Conservation (phyloP, 2,113 vertebrate genomes). For the Sinocyclocheilus maitianheensis region DNA sequence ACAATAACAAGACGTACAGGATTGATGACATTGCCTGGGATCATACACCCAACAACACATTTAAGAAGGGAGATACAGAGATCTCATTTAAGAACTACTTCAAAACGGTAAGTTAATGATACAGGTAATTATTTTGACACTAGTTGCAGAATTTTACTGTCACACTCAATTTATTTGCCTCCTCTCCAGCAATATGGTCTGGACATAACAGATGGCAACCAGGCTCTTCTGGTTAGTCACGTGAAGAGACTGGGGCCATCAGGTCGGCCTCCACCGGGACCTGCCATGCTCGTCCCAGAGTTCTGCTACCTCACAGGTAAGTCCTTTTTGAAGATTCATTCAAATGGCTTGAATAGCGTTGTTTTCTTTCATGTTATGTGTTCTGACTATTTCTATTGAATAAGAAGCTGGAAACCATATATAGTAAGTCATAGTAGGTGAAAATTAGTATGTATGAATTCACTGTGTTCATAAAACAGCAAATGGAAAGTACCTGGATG, state of each 20-base stretch:
- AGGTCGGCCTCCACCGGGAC: conserved; percentile 70
- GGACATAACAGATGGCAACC: conserved; percentile 83
- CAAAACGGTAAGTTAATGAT: conserved; percentile 73
- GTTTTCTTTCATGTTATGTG: not conserved
- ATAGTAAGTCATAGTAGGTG: not conserved
- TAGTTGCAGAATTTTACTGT: not conserved
- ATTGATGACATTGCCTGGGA: conserved; percentile 95
- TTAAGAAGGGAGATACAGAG: conserved; percentile 82
- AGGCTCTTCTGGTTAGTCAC: conserved; percentile 86
- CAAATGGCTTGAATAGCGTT: not conserved
- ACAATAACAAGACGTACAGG: conserved; percentile 95
- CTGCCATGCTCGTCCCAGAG: conserved; percentile 87
- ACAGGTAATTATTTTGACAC: not conserved
- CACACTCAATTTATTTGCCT: not conserved
- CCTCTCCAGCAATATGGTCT: conserved; percentile 84
- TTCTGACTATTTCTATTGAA: not conserved
- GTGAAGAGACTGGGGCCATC: conserved; percentile 72
- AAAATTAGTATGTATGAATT: not conserved
- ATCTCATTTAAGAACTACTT: conserved; percentile 88
- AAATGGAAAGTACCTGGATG: not conserved
- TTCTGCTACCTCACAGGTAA: conserved; percentile 93
- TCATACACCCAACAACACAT: conserved; percentile 84
- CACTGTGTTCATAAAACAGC: not conserved
- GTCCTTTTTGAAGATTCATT: not conserved
- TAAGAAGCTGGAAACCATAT: not conserved